Percentiles rank a stretch among this genome's conserved stretches.
phyloP scores from a whole-genome alignment of 2,888 invertebrate genomes.

The Microplitis deprimator region DNA sequence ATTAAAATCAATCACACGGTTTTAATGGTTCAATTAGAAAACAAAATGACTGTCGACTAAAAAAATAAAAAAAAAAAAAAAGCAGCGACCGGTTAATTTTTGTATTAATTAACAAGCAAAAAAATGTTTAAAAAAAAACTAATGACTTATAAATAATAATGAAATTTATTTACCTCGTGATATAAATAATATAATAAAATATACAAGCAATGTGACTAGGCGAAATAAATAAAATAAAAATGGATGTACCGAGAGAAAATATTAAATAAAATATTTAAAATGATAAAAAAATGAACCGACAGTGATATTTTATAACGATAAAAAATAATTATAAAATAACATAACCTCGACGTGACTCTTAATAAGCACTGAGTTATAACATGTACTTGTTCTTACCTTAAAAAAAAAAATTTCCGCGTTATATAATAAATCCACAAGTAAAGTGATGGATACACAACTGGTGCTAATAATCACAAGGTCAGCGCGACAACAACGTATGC shows the following conservation, averaged over 20 bases:
- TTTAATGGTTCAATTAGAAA: neutral
- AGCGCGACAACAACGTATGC: conserved; percentile 28
- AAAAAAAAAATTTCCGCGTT: conserved; percentile 49
- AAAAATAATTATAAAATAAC: conserved; percentile 26
- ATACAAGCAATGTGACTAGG: neutral
- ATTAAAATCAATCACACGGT: neutral
- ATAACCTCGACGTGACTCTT: conserved; percentile 52
- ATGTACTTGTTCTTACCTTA: neutral
- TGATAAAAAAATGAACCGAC: neutral
- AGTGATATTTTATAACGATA: conserved; percentile 15
- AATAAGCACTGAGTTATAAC: conserved; percentile 48
- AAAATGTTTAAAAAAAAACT: neutral
- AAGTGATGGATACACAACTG: conserved; percentile 49
- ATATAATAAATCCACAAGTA: conserved; percentile 58
- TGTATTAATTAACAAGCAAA: neutral
- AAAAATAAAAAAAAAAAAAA: conserved; percentile 14
- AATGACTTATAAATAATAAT: neutral
- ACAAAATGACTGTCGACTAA: neutral
- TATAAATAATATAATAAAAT: neutral
- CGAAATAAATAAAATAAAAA: neutral
- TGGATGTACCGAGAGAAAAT: neutral
- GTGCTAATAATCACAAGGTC: conserved; percentile 48
- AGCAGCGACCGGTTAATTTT: neutral
- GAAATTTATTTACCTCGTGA: neutral
- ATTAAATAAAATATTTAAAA: neutral